A percentile compares a stretch with the other conserved stretches of the same genome.
phyloP scores from a whole-genome alignment of 2,888 invertebrate genomes.

The Cerastoderma edule region DNA sequence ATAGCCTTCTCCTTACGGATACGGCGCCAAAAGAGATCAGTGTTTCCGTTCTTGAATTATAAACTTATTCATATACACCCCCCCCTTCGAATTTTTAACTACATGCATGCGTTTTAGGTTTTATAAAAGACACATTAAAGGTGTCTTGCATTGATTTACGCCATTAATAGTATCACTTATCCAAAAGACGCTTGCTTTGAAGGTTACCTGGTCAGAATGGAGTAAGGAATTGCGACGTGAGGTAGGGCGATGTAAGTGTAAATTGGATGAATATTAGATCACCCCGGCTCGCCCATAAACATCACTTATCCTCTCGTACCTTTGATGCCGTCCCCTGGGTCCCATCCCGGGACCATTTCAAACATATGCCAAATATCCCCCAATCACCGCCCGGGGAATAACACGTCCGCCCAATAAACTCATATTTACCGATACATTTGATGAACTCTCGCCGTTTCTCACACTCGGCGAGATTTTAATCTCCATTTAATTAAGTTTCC shows the following conservation, averaged over 20 bases:
- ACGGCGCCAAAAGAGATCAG: too few relatives aligned
- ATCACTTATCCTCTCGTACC: constrained; percentile 22
- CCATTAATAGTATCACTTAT: background rate
- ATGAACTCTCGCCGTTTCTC: constrained; percentile 61
- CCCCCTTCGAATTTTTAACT: background rate
- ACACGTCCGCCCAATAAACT: constrained; percentile 56
- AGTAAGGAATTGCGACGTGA: background rate
- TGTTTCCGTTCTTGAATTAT: too few relatives aligned
- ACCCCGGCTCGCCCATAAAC: constrained; percentile 23
- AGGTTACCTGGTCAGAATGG: background rate
- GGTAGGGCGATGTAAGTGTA: constrained; percentile 13
- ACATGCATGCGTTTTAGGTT: background rate
- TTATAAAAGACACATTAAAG: background rate
- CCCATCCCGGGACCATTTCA: constrained; percentile 44
- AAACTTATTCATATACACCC: background rate
- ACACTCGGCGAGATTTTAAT: constrained; percentile 62
- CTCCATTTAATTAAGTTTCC: constrained; percentile 61
- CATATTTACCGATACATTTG: constrained; percentile 65
- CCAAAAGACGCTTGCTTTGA: background rate
- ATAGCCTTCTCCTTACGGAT: too few relatives aligned
- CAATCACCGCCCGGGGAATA: constrained; percentile 45
- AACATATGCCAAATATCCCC: constrained; percentile 56
- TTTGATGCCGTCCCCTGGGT: constrained; percentile 50
- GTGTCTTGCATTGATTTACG: background rate
- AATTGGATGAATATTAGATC: constrained; percentile 48